These are phyloP conservation scores for Chydorus sphaericus DNA, from an alignment of 2,888 invertebrate species.

Conservation along the genomic window DNA sequence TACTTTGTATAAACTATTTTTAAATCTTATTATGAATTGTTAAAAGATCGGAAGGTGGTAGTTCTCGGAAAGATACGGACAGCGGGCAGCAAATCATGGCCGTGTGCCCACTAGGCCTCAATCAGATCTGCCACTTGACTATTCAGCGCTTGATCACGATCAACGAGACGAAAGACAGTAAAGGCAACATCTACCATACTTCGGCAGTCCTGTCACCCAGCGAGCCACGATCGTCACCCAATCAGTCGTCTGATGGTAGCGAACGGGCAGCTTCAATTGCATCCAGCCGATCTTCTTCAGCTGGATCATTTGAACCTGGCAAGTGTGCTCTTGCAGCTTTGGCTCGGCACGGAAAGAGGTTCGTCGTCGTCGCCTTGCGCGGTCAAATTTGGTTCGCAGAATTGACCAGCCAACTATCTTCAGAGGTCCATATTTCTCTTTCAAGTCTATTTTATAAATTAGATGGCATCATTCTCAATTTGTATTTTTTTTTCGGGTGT, in stretches of 20 bases:
- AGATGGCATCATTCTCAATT: no score
- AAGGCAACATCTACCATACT: neutral
- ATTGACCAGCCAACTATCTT: neutral
- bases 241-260: neutral
- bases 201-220: neutral
- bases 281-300: neutral
- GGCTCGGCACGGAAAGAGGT: neutral
- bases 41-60: neutral
- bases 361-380: neutral
- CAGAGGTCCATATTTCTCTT: neutral
- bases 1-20: no score
- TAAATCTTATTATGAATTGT: no score
- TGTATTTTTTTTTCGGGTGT: no score
- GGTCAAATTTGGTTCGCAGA: neutral
- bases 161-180: neutral
- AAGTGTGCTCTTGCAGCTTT: neutral
- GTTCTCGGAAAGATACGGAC: neutral
- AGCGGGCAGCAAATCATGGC: neutral
- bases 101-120: neutral
- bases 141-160: neutral
- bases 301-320: neutral
- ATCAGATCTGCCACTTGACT: slow-evolving; percentile 2
- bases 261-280: neutral
- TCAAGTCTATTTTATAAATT: no score
- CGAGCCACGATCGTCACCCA: neutral